phyloP scores from a whole-genome alignment of 2,888 invertebrate species.

The Tolmerus cingulatus region DNA sequence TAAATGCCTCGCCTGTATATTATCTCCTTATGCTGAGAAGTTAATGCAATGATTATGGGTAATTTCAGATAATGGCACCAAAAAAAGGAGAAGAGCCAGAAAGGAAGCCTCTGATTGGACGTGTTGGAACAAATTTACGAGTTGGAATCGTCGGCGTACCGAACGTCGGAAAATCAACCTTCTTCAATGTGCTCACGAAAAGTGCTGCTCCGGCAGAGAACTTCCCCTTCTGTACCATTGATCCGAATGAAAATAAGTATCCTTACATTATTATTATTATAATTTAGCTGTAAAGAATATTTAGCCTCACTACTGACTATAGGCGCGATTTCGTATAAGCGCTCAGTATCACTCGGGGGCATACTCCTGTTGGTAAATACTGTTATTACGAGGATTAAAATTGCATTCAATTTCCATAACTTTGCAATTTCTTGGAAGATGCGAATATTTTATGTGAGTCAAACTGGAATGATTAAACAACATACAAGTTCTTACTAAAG shows the following conservation, averaged over 20 bases:
- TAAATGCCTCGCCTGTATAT: constrained; percentile 36
- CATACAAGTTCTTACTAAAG: not conserved
- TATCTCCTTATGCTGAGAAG: constrained; percentile 41
- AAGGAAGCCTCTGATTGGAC: constrained; percentile 88
- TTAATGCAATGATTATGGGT: constrained; percentile 50
- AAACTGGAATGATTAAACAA: not conserved
- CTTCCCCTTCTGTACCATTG: constrained; percentile 99
- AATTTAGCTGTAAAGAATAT: constrained; percentile 33
- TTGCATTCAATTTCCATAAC: constrained; percentile 44
- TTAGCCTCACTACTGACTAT: constrained; percentile 22
- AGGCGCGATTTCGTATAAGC: constrained; percentile 35
- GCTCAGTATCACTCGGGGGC: constrained; percentile 36
- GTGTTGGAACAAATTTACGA: constrained; percentile 95
- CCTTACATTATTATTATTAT: constrained; percentile 43
- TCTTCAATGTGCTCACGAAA: constrained; percentile 98
- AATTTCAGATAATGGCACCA: constrained; percentile 66
- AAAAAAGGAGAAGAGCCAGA: constrained; percentile 92
- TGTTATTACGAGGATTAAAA: constrained; percentile 45
- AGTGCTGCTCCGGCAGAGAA: constrained; percentile 98
- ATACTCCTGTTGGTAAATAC: constrained; percentile 47
- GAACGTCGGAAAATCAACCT: constrained; percentile 99
- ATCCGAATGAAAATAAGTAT: constrained; percentile 99
- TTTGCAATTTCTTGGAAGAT: constrained; percentile 12
- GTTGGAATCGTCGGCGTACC: constrained; percentile 97
- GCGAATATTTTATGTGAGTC: constrained; percentile 3